Percentiles rank a stretch among this genome's conserved stretches.
Evolutionary conservation across 2,113 vertebrate genomes (phyloP).

Genomic region (Hiodon alosoides): DNA sequence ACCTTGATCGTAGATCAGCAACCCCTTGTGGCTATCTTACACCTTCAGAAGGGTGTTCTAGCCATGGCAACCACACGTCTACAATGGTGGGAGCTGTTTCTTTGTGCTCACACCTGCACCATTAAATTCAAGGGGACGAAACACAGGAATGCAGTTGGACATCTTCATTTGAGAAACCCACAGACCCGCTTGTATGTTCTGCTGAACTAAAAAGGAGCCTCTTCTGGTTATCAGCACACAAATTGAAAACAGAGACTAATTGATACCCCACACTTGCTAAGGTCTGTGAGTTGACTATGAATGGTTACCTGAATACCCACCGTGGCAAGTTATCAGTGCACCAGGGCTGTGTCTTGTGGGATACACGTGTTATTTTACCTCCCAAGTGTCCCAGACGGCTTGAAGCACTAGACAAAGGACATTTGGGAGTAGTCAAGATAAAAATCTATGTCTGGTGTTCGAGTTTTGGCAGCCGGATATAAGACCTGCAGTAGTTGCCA

Average conservation of each 20-base stretch:
- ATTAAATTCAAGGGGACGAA: neutral
- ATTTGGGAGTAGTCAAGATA: neutral
- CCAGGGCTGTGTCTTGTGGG: neutral
- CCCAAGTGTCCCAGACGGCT: neutral
- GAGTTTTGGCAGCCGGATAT: too few relatives aligned
- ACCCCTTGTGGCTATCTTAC: neutral
- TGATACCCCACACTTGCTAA: neutral
- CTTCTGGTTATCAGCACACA: neutral
- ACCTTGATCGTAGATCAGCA: slow-evolving; percentile 21
- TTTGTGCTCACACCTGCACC: neutral
- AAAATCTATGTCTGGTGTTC: too few relatives aligned
- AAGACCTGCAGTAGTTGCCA: neutral
- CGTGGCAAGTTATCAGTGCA: neutral
- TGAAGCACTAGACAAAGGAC: neutral
- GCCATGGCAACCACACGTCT: slow-evolving; percentile 1
- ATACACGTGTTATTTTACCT: neutral
- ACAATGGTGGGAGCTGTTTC: slow-evolving; percentile 10
- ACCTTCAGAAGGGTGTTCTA: slow-evolving; percentile 7
- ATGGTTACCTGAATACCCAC: neutral
- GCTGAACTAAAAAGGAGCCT: neutral
- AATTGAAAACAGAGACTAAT: neutral
- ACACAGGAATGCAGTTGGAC: neutral
- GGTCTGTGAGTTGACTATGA: neutral
- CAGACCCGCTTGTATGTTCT: neutral
- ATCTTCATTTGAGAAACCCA: neutral